Percentiles rank a stretch among this genome's conserved stretches.
These are phyloP conservation scores for Muscina levida DNA, from an alignment of 2,888 invertebrate species.

Conservation along the genomic window DNA sequence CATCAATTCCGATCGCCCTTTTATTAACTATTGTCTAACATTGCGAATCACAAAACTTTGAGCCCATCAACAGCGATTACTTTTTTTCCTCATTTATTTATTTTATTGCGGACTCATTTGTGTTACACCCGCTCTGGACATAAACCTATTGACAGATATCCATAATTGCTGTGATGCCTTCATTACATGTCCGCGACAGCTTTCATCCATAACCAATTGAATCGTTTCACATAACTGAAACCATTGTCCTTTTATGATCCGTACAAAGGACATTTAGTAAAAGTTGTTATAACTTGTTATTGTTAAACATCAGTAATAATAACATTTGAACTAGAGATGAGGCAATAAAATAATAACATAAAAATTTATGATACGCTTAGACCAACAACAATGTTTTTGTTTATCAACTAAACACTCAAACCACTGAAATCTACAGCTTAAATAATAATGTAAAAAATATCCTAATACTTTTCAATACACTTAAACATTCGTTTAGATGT, in stretches of 20 bases:
- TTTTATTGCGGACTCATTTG: conserved; percentile 79
- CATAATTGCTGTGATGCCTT: conserved; percentile 73
- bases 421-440: too few relatives aligned
- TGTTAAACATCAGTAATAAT: neutral
- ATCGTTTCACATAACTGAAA: neutral
- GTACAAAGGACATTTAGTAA: conserved; percentile 17
- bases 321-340: neutral
- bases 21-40: too few relatives aligned
- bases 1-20: too few relatives aligned
- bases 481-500: too few relatives aligned
- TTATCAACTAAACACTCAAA: too few relatives aligned
- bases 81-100: conserved; percentile 75
- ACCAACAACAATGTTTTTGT: conserved; percentile 34
- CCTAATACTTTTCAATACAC: too few relatives aligned
- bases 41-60: neutral
- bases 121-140: too few relatives aligned
- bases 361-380: conserved; percentile 60
- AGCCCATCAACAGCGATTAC: conserved; percentile 11
- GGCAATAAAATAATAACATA: conserved; percentile 40
- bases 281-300: neutral
- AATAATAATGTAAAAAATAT: too few relatives aligned
- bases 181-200: conserved; percentile 26
- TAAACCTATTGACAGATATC: conserved; percentile 77
- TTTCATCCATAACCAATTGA: conserved; percentile 71
- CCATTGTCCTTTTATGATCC: conserved; percentile 21